Base-by-base conservation (phyloP, 2,797 vertebrate genomes). In the Typhlichthys eigenmanni region DNA sequence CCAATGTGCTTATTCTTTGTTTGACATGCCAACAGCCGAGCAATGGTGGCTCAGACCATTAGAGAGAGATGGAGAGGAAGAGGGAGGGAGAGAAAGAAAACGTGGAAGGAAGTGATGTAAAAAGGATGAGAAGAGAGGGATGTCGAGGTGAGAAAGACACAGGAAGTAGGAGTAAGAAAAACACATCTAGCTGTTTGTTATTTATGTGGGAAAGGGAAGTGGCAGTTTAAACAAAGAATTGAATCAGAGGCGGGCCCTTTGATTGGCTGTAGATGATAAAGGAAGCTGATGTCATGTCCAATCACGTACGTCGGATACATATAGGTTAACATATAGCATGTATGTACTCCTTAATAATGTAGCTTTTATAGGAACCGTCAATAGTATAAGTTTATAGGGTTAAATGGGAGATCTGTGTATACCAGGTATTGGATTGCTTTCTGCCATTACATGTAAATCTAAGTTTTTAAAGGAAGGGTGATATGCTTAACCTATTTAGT, bases 171-270 rank as follows among this genome's bases (percentile, higher is more conserved):
- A 83, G 72, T 85, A 73, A 52, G 49, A 76, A 55, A 72, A 63
- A 55, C 54, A 8, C 16, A 68, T 83, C 52, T 56, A 53, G 61
- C 66, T 71, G 62, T 60, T 69, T 66, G 55, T 72, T 59, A 69
- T 75, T 71, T 80, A 83, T 74, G 46, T 58, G 59, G 65, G 67
- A 67, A 72, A 64, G 80, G 80, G 79, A 86, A 84, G 82, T 14
- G 83, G 74, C 85, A 71, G 84, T 86, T 85, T 73, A 47, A 67
- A 68, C n/a, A 63, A 77, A 47, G 75, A 49, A 52, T 38, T 72
- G 71, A 60, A 53, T 82, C 83, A 64, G 79, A 85, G 88, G 87
- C 81, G 51, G 86, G 80, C 80, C 85, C 88, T 86, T 52, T 82
- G 84, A 80, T 62, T 2, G 61, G 77, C 67, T 50, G 64, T 60